Conservation (phyloP, 2,113 vertebrate species). For the Pachyramphus minor region DNA sequence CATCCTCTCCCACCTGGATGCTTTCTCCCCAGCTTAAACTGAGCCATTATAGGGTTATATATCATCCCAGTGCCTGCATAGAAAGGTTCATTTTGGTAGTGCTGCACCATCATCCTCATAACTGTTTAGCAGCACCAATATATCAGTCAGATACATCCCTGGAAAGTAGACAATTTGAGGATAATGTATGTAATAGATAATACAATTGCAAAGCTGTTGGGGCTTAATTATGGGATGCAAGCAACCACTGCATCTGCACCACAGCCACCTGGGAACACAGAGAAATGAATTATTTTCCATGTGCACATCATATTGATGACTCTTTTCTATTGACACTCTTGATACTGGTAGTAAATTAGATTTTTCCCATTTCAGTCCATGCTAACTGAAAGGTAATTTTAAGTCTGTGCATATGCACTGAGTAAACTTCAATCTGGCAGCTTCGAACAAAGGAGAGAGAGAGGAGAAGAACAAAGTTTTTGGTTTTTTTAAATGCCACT, state of each 20-base stretch:
- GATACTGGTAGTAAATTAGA: slow-evolving; percentile 37
- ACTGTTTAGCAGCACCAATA: neutral
- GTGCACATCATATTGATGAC: neutral
- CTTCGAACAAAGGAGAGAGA: neutral
- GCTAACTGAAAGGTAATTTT: slow-evolving; percentile 30
- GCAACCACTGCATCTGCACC: neutral
- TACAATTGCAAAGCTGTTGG: slow-evolving; percentile 10
- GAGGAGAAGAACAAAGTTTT: neutral
- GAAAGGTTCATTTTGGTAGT: neutral
- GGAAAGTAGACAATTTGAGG: neutral
- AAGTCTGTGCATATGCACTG: slow-evolving; percentile 30
- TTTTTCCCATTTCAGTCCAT: slow-evolving; percentile 20
- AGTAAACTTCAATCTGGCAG: slow-evolving; percentile 33
- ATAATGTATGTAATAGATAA: neutral
- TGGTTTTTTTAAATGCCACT: neutral
- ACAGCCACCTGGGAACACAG: neutral
- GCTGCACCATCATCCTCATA: neutral
- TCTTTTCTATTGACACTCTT: slow-evolving; percentile 22
- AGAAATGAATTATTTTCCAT: neutral
- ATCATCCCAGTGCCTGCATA: neutral
- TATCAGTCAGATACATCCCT: neutral
- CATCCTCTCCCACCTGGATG: neutral
- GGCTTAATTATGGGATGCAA: slow-evolving; percentile 3
- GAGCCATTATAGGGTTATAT: neutral
- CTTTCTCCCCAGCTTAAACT: neutral